A percentile compares a stretch with the other conserved stretches of the same genome.
Evolutionary conservation across 2,113 vertebrate genomes (phyloP).

Genomic region (Psophia crepitans): DNA sequence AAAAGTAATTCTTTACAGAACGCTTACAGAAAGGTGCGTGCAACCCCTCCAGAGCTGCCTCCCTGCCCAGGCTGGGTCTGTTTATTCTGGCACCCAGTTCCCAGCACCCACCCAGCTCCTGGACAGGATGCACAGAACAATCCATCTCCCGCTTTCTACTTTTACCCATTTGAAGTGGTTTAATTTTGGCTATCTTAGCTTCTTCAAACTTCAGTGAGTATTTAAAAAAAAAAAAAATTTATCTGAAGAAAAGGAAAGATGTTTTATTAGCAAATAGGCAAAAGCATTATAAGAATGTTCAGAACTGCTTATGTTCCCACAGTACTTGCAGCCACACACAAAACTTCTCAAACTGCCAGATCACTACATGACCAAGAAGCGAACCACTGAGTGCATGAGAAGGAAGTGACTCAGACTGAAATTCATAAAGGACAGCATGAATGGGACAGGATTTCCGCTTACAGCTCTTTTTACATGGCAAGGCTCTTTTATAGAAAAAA

Average conservation of each 20-base stretch:
- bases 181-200: not conserved
- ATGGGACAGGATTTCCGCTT: conserved; percentile 62
- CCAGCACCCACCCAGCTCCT: not conserved
- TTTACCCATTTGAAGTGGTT: not conserved
- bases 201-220: not conserved
- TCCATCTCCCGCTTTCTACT: not conserved
- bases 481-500: not conserved
- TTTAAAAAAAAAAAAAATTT: not conserved
- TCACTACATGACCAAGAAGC: conserved; percentile 1
- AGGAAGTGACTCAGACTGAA: conserved; percentile 67
- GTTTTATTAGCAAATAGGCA: not conserved
- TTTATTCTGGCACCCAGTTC: conserved; percentile 4
- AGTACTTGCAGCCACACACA: not conserved
- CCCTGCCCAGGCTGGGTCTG: not conserved
- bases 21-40: accelerated
- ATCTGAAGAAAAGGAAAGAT: not conserved
- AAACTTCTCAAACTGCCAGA: not conserved
- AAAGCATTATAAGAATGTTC: not conserved
- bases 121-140: not conserved
- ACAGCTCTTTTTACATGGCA: conserved; percentile 27
- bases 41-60: accelerated
- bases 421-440: conserved; percentile 55
- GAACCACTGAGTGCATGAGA: conserved; percentile 12
- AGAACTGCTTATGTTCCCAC: not conserved
- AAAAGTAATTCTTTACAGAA: not conserved